phyloP scores from a whole-genome alignment of 2,888 invertebrate species.

The Drosophila anomelani region DNA sequence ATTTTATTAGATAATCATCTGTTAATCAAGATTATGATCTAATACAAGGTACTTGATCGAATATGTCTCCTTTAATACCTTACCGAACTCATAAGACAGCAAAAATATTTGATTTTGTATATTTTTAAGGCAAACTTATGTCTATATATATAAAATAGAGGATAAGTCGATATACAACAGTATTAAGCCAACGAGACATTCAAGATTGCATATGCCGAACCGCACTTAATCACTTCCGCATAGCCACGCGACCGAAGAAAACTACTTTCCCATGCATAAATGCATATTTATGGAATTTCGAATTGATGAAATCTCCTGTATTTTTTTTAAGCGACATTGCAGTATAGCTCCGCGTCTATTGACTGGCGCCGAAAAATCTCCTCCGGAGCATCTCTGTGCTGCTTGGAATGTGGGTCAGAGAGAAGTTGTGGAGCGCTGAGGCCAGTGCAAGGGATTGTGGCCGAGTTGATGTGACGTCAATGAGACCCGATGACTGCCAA shows the following conservation, averaged over 20 bases:
- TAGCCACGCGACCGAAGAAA: constrained; percentile 16
- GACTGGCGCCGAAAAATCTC: constrained; percentile 13
- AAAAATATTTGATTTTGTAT: not conserved
- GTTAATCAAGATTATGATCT: not conserved
- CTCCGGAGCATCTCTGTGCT: constrained; percentile 9
- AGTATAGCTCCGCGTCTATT: constrained; percentile 1
- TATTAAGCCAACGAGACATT: not conserved
- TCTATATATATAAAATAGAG: not conserved
- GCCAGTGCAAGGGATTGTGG: constrained; percentile 3
- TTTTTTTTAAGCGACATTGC: constrained; percentile 9
- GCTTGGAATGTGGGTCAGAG: constrained; percentile 31
- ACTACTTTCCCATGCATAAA: constrained; percentile 39
- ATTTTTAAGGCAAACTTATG: not conserved
- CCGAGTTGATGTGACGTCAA: constrained; percentile 39
- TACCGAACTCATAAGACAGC: too few species aligned
- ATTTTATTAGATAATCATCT: not conserved
- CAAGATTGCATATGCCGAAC: not conserved
- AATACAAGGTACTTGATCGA: not conserved
- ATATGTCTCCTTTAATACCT: not conserved
- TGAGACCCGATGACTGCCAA: constrained; percentile 3
- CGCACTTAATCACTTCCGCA: constrained; percentile 11
- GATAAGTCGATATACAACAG: not conserved
- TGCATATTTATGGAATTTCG: constrained; percentile 35
- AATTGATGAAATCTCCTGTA: constrained; percentile 5
- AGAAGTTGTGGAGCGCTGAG: constrained; percentile 8